Conservation (phyloP, 2,113 vertebrate species). For the Leuciscus idus region DNA sequence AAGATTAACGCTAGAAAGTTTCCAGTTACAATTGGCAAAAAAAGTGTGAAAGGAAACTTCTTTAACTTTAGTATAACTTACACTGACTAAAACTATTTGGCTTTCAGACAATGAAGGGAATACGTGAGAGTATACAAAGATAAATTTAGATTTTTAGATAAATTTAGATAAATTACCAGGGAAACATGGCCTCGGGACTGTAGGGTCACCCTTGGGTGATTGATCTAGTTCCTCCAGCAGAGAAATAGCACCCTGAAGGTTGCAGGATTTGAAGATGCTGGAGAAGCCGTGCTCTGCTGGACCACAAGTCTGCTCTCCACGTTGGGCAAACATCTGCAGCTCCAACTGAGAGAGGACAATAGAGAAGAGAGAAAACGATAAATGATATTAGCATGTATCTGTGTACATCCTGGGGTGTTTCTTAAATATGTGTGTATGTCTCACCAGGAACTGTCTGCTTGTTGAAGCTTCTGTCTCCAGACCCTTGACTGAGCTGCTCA, state of each 20-base stretch:
- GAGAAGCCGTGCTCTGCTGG: slow-evolving; percentile 67
- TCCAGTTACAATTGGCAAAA: neutral
- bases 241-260: slow-evolving; percentile 82
- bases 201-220: slow-evolving; percentile 37
- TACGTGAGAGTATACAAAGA: neutral
- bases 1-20: neutral
- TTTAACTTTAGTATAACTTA: neutral
- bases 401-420: neutral
- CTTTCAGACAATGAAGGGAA: neutral
- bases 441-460: slow-evolving; percentile 87
- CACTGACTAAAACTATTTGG: neutral
- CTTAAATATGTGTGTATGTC: slow-evolving; percentile 35
- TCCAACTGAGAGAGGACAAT: slow-evolving; percentile 65
- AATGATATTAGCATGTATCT: neutral
- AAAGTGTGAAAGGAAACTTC: neutral
- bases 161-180: slow-evolving; percentile 23
- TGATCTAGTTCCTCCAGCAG: slow-evolving; percentile 80
- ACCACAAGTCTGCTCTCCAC: slow-evolving; percentile 69
- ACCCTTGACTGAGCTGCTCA: slow-evolving; percentile 76
- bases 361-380: neutral
- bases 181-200: slow-evolving; percentile 15
- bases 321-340: slow-evolving; percentile 71
- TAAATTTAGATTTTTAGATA: too few species aligned
- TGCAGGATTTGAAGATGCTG: slow-evolving; percentile 85
- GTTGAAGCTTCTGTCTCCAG: slow-evolving; percentile 82